Evolutionary conservation across 2,113 vertebrate species (phyloP).

Genomic region (Lanius ludovicianus): DNA sequence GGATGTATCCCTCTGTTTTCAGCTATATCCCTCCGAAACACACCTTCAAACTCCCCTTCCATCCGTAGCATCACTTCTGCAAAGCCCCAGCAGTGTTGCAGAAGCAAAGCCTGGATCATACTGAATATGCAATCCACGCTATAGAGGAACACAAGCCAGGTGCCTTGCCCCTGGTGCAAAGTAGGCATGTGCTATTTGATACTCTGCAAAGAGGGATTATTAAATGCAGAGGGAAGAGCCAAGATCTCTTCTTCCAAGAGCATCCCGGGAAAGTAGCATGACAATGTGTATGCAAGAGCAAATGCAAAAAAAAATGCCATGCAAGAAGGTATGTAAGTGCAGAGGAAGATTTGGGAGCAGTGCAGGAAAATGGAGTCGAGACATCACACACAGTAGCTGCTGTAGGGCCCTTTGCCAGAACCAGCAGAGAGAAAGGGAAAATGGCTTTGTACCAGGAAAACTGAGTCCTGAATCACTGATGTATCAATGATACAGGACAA

Average conservation of each 20-base stretch:
- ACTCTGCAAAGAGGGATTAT: background rate
- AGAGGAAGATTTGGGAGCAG: background rate
- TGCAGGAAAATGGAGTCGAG: fast-evolving
- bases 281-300: background rate
- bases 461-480: background rate
- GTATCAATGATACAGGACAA: background rate
- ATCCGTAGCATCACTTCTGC: background rate
- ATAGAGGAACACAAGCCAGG: fast-evolving
- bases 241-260: background rate
- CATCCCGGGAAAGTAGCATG: background rate
- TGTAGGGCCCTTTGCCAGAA: background rate
- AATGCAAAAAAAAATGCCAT: background rate
- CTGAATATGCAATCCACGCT: background rate
- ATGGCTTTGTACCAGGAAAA: background rate
- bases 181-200: background rate
- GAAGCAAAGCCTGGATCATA: background rate
- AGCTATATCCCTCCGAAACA: background rate
- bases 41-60: background rate
- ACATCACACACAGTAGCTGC: background rate
- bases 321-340: background rate
- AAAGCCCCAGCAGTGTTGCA: background rate
- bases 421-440: background rate
- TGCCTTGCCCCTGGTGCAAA: background rate
- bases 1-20: background rate
- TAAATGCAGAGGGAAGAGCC: background rate